phyloP scores from a whole-genome alignment of 2,113 vertebrate genomes.

The Delphinus delphis region DNA sequence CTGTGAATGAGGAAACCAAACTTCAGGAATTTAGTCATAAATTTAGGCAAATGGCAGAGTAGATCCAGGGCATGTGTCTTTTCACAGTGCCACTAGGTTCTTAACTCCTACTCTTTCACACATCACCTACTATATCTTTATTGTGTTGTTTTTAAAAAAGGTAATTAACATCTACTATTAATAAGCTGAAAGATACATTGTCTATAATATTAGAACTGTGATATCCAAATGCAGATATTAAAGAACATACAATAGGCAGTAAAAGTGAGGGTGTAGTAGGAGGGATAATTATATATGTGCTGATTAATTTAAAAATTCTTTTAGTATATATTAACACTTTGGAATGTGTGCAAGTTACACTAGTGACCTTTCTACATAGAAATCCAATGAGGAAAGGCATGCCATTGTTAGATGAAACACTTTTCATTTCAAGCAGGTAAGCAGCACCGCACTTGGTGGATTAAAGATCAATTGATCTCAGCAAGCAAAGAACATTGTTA shows the following conservation, averaged over 20 bases:
- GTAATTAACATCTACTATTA: not conserved
- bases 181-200: not conserved
- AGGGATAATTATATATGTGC: not conserved
- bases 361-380: slow-evolving; percentile 24
- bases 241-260: not conserved
- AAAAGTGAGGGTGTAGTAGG: not conserved
- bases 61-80: not conserved
- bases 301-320: not conserved
- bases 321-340: not conserved
- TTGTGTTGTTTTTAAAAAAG: not conserved
- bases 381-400: not conserved
- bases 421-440: slow-evolving; percentile 69
- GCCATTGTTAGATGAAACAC: slow-evolving; percentile 11
- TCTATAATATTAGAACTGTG: not conserved
- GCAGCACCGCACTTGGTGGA: not conserved
- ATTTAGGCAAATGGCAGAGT: not conserved
- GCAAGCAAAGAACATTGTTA: slow-evolving; percentile 64
- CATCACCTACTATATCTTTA: not conserved
- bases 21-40: not conserved
- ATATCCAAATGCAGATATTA: not conserved
- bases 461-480: slow-evolving; percentile 70
- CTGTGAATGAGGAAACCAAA: not conserved
- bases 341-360: not conserved
- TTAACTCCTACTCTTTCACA: not conserved
- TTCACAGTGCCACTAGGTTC: not conserved